Conservation (phyloP, 2,113 vertebrate genomes). For the Erythrocercus mccallii region DNA sequence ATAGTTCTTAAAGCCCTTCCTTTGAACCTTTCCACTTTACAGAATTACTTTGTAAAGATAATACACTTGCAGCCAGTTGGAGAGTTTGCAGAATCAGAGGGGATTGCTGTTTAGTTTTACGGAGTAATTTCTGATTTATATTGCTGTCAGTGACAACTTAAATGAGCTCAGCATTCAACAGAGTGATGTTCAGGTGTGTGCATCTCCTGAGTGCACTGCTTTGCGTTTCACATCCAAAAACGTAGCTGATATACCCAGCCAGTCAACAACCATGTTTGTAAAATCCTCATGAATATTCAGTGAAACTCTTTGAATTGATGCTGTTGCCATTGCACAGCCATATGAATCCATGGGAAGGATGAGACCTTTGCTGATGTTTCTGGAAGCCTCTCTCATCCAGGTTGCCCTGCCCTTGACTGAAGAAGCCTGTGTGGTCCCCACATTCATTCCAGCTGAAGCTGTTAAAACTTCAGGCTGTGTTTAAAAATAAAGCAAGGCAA, state of each 20-base stretch:
- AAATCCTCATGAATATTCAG: not conserved
- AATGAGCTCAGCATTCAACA: slow-evolving; percentile 25
- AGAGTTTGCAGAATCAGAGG: not conserved
- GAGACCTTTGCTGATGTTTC: not conserved
- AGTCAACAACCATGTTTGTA: not conserved
- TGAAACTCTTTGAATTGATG: not conserved
- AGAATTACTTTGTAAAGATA: not conserved
- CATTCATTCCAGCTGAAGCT: rapidly evolving
- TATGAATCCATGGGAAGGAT: not conserved
- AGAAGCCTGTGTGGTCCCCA: not conserved
- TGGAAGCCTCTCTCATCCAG: not conserved
- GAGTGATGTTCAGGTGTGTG: not conserved
- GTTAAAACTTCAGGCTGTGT: not conserved
- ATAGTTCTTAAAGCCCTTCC: not conserved
- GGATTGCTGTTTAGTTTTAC: not conserved
- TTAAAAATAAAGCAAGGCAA: not conserved
- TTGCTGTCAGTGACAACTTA: not conserved
- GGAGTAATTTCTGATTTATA: slow-evolving; percentile 22
- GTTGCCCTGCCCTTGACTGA: not conserved
- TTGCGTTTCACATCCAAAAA: not conserved
- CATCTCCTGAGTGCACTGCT: not conserved
- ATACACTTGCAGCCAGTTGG: not conserved
- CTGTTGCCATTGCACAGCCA: not conserved
- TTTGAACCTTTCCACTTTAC: not conserved
- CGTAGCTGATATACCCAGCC: not conserved